A percentile compares a stretch with the other conserved stretches of the same genome.
Conservation (phyloP, 2,113 vertebrate genomes). For the Syngnathus scovelli region DNA sequence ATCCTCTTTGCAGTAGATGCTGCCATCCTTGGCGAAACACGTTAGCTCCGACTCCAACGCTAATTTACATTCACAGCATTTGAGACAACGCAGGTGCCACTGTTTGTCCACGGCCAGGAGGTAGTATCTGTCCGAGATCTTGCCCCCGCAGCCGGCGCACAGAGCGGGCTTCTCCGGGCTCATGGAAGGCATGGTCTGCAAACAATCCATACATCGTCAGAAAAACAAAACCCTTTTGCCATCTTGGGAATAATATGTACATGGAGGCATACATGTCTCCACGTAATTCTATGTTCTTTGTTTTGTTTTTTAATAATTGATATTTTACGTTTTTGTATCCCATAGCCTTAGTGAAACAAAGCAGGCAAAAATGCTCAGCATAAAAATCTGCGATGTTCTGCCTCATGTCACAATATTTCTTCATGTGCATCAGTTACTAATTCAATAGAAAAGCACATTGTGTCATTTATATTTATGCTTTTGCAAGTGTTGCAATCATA, state of each 20-base stretch:
- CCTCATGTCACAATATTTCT: neutral
- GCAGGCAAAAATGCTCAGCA: neutral
- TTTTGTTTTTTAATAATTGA: neutral
- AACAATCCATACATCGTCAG: neutral
- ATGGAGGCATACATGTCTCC: neutral
- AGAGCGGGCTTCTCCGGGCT: slow-evolving; percentile 96
- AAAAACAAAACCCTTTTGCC: neutral
- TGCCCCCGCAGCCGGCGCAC: slow-evolving; percentile 95
- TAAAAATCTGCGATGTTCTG: neutral
- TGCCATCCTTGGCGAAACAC: slow-evolving; percentile 99
- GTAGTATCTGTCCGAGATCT: slow-evolving; percentile 98
- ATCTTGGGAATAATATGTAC: neutral
- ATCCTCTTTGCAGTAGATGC: slow-evolving; percentile 99
- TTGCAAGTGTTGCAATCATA: neutral
- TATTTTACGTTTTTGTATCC: no score
- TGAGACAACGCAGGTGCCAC: slow-evolving; percentile 97
- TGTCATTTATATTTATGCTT: neutral
- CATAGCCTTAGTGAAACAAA: neutral
- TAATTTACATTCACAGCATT: slow-evolving; percentile 99
- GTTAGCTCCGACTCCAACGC: slow-evolving; percentile 97
- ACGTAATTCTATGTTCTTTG: neutral
- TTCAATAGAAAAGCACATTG: neutral
- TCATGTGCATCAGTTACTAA: neutral
- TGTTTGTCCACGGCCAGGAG: slow-evolving; percentile 98
- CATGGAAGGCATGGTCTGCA: slow-evolving; percentile 89